These are phyloP conservation scores for Caenorhabditis wallacei DNA, from an alignment of 2,888 invertebrate genomes.

Conservation along the genomic window DNA sequence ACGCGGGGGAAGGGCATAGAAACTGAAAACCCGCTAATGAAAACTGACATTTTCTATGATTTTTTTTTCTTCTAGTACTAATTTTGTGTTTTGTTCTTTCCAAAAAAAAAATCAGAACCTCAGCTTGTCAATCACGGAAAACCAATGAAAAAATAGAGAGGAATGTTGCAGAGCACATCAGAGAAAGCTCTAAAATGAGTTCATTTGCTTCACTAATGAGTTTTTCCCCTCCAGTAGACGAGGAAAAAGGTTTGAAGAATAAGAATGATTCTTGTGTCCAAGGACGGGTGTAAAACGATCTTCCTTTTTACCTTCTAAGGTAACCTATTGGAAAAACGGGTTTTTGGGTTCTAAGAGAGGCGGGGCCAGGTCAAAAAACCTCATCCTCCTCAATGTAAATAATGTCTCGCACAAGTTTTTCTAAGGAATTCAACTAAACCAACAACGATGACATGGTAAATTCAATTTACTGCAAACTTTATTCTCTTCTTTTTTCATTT, in stretches of 20 bases:
- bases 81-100: neutral
- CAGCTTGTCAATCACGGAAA: slow-evolving; percentile 9
- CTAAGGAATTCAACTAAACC: slow-evolving; percentile 46
- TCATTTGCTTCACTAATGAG: slow-evolving; percentile 34
- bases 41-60: slow-evolving; percentile 11
- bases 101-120: neutral
- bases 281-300: slow-evolving; percentile 36
- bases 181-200: slow-evolving; percentile 2
- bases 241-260: slow-evolving; percentile 1
- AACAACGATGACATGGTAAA: slow-evolving; percentile 43
- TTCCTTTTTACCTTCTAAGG: slow-evolving; percentile 37
- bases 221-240: slow-evolving; percentile 16
- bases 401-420: slow-evolving; percentile 42
- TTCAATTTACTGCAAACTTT: slow-evolving; percentile 38
- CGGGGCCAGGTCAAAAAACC: slow-evolving; percentile 34
- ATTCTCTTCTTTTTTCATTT: slow-evolving; percentile 2
- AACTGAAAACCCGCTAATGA: slow-evolving; percentile 29
- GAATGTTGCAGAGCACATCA: slow-evolving; percentile 19
- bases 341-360: slow-evolving; percentile 24
- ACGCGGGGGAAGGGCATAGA: neutral
- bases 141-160: neutral
- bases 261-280: slow-evolving; percentile 17
- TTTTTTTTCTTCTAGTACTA: slow-evolving; percentile 7
- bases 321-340: slow-evolving; percentile 42
- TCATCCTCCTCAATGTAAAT: slow-evolving; percentile 48